Evolutionary conservation across 2,797 vertebrate genomes (phyloP), one percentile per base, ranked within the genome.

Genomic region (Ispidina lecontei): DNA sequence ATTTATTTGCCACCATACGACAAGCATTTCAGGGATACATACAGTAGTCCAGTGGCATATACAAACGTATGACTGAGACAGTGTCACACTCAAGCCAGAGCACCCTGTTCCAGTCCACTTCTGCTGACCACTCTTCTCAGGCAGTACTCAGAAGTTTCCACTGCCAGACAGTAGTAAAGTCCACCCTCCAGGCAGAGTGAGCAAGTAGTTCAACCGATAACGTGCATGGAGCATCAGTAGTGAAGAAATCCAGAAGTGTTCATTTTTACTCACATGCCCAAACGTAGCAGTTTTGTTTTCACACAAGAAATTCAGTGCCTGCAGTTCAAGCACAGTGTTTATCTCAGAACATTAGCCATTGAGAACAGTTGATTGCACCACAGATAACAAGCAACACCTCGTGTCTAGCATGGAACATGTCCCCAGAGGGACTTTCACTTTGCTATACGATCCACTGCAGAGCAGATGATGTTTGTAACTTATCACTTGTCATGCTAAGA

Each of bases 181-280:
- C 81, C 74, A 67, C 79, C 83, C 81, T 95, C 72, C 89, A 93
- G 93, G 62, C 25, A 59, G 90, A 82, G 83, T n/a, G 84, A 93
- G 87, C 65, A 93, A 96, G 87, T 28, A 93, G 94, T 92, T 95
- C 90, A 75, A 93, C 63, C 14, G 74, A 74, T 35, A 83, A 89
- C 25, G 84, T 46, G 68, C 84, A 70, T 0, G 11, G 95, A 96
- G 91, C 67, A 95, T 97, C 97, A 97, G 96, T 96, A 97, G 97
- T 95, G 94, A 96, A 93, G 92, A 96, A 96, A 96, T 94, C 91
- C 96, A 95, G 78, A 94, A 95, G 20, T 3, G n/a, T 51, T 44
- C 2, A 0, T 44, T 88, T 83, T 73, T 86, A 96, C 71, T 87
- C 89, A 92, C 80, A 18, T 76, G 85, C 58, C 92, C 84, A 83